phyloP scores from a whole-genome alignment of 2,797 vertebrate genomes.

The Xerus rutilus region DNA sequence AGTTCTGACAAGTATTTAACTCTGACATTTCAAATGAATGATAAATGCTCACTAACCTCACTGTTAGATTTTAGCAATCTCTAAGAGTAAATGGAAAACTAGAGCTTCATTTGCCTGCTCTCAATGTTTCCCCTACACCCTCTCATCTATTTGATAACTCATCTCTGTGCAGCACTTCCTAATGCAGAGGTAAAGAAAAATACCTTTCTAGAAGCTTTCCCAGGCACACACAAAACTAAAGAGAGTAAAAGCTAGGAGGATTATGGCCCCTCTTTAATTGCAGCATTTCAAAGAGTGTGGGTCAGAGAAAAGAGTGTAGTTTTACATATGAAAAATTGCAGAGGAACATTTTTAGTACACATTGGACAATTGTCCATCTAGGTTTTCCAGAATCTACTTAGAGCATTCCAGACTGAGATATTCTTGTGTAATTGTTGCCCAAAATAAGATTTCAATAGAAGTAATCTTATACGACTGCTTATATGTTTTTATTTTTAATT shows the following conservation, averaged over 20 bases:
- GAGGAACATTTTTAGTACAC: not conserved
- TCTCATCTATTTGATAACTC: not conserved
- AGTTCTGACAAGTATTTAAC: not conserved
- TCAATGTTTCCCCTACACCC: not conserved
- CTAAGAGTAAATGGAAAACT: constrained; percentile 45
- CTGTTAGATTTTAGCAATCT: constrained; percentile 22
- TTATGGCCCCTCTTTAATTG: constrained; percentile 28
- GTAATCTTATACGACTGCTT: constrained; percentile 36
- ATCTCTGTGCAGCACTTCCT: not conserved
- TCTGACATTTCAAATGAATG: constrained; percentile 61
- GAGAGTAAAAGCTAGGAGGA: not conserved
- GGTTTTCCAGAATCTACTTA: constrained; percentile 31
- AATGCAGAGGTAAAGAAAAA: constrained; percentile 45
- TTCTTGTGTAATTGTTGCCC: constrained; percentile 52
- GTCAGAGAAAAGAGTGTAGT: constrained; percentile 3
- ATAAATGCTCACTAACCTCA: constrained; percentile 61
- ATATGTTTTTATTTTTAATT: not conserved
- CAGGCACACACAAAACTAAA: constrained; percentile 15
- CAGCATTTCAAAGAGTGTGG: constrained; percentile 15
- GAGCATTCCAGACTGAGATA: not conserved
- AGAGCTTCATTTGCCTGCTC: not conserved
- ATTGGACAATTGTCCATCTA: not conserved
- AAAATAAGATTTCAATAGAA: constrained; percentile 34
- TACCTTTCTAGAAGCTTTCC: constrained; percentile 49
- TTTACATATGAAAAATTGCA: constrained; percentile 63